A percentile compares a stretch with the other conserved stretches of the same genome.
phyloP scores from a whole-genome alignment of 2,888 invertebrate genomes.

The Drosophila recens region DNA sequence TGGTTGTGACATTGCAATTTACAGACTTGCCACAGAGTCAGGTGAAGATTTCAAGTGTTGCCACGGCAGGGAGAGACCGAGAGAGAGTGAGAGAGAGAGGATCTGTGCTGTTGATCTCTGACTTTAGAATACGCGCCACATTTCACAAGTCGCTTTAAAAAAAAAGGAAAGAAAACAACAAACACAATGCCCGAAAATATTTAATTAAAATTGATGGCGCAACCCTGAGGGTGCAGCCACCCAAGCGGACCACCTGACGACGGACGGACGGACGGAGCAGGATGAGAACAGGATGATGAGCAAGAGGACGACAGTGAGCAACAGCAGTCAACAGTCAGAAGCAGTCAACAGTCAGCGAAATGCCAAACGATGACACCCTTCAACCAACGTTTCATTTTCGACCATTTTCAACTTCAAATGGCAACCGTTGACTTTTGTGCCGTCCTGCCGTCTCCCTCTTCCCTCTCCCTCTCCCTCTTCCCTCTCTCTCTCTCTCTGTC shows the following conservation, averaged over 20 bases:
- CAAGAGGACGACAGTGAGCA: constrained; percentile 7
- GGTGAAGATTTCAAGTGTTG: constrained; percentile 42
- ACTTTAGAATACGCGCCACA: constrained; percentile 52
- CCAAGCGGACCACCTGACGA: constrained; percentile 55
- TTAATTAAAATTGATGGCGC: constrained; percentile 79
- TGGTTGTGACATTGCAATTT: constrained; percentile 73
- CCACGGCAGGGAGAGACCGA: background rate
- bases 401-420: constrained; percentile 1
- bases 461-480: background rate
- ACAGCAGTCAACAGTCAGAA: constrained; percentile 31
- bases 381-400: constrained; percentile 30
- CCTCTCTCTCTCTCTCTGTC: background rate
- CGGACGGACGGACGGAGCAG: background rate
- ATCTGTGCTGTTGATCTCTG: constrained; percentile 53
- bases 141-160: constrained; percentile 53
- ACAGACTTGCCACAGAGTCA: constrained; percentile 48
- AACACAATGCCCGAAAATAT: constrained; percentile 66
- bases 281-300: background rate
- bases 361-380: constrained; percentile 69
- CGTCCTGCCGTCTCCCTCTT: background rate
- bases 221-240: constrained; percentile 61
- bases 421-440: constrained; percentile 36
- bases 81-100: constrained; percentile 24
- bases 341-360: constrained; percentile 48
- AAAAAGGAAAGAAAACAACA: constrained; percentile 19